phyloP scores from a whole-genome alignment of 2,888 invertebrate species.

The Tanytarsus gracilentus region DNA sequence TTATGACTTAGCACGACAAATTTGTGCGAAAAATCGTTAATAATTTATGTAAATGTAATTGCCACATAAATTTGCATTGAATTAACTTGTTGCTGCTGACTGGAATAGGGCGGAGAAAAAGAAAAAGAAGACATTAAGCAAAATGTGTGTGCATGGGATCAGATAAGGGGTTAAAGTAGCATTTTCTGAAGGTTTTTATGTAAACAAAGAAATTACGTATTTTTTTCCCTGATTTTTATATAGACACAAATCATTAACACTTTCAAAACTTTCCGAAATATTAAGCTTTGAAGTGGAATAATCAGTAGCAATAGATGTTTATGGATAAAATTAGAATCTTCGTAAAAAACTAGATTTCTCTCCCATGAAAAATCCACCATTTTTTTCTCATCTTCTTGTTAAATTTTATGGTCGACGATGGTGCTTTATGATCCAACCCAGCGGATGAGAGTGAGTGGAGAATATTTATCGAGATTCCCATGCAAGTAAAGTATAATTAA shows the following conservation, averaged over 20 bases:
- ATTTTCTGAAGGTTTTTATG: too few relatives aligned
- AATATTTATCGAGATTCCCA: conserved; percentile 6
- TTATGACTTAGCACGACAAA: background rate
- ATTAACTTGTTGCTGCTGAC: conserved; percentile 3
- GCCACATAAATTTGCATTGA: background rate
- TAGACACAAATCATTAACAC: too few relatives aligned
- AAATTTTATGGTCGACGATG: background rate
- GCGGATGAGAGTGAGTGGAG: background rate
- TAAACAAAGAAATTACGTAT: too few relatives aligned
- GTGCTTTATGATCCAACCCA: conserved; percentile 24
- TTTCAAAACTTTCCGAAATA: too few relatives aligned
- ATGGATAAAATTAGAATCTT: conserved; percentile 9
- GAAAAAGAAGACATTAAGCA: background rate
- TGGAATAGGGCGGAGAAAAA: background rate
- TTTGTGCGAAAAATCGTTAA: conserved; percentile 3
- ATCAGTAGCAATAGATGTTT: background rate
- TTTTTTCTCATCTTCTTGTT: background rate
- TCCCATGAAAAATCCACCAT: too few relatives aligned
- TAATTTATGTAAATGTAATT: background rate
- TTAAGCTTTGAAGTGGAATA: too few relatives aligned
- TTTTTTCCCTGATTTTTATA: too few relatives aligned
- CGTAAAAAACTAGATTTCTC: too few relatives aligned
- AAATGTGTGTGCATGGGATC: too few relatives aligned
- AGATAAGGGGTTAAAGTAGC: too few relatives aligned
- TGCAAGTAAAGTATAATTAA: conserved; percentile 17